Base-by-base conservation (phyloP, 2,888 invertebrate species). In the Nemoura dubitans region DNA sequence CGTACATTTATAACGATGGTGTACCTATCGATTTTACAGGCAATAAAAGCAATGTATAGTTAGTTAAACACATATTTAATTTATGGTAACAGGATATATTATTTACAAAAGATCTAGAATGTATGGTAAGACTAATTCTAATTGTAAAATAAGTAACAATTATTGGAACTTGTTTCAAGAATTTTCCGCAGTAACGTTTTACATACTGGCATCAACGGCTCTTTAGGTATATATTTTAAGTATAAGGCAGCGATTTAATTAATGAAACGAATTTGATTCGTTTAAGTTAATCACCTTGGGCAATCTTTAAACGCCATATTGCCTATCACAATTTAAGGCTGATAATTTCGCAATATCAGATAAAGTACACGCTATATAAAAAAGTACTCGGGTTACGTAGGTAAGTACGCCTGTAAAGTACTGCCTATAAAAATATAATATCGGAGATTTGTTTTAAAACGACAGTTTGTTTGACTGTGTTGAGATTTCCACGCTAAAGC, bases 91-190 rank as follows among this genome's bases (percentile, higher is more conserved):
- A 59, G 1, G 59, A 59, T 59, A 7, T 59, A 59, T 59, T 59
- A 59, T 59, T 59, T 59, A 59, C 59, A 59, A 59, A 59, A 59
- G 59, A 21, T 21, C 59, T 59, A 59, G 59, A 59, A 7, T 59
- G 16, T 36, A 36, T 36, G 3, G 10, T 59, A 59, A 21, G 2
- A 3, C 59, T 59, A 59, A 59, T 59, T 21, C 21, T 59, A 59
- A 59, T 21, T 59, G 59, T 59, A 59, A 59, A 59, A 59, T 59
- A 59, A 59, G 59, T 59, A 59, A 59, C 59, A 59, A 59, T 59
- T 3, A 21, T 59, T 59, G 59, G 59, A 59, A 59, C 59, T 21
- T 59, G 3, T 59, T 59, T 59, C 16, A 59, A 59, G 59, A 59
- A 7, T 59, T 21, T 59, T 59, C 14, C 14, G 2, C 3, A 59